Base-by-base conservation (phyloP, 2,888 invertebrate genomes). In the Parnassius mnemosyne region DNA sequence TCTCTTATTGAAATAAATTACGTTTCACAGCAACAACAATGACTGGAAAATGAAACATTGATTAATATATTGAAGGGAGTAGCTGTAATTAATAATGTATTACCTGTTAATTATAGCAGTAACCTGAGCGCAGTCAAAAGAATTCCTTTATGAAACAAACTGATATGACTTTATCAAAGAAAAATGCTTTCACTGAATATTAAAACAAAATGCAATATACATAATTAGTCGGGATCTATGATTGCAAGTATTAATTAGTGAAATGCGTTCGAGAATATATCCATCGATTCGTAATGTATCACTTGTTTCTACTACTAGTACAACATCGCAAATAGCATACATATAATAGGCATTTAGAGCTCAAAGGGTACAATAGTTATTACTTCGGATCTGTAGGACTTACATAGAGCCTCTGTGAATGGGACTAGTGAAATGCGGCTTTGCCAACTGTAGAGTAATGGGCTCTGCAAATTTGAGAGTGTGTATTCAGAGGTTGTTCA, bases 361-460 rank as follows among this genome's bases (percentile, higher is more conserved):
- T 41, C 53, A 57, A 63, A 63, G 61, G 55, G 47, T 60, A 63
- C 62, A 64, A 71, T 70, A 66, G 69, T 70, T 66, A 68, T 72
- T 70, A 69, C 74, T 74, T 76, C 77, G 79, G 79, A 78, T 73
- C 67, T 59, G 70, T 74, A 50, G 69, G 73, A 76, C 77, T 80
- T 77, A 79, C 68, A 69, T 59, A 70, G 68, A 63, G 65, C 67
- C 74, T 69, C 69, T 74, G 57, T 57, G 57, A 62, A 62, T 57
- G 57, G 60, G 51, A 55, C 54, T 42, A 52, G 53, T 49, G 61
- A 57, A 62, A 62, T 57, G 53, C 57, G 53, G 61, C 57, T 57
- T 57, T 57, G 43, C 53, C 12, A 16, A 51, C 49, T 50, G 13
- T n/a, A 52, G 46, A 25, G 47, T 44, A 53, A 1, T 41, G 9